Percentiles rank a stretch among this genome's conserved stretches.
Evolutionary conservation across 2,113 vertebrate genomes (phyloP).

Genomic region (Stegastes partitus): DNA sequence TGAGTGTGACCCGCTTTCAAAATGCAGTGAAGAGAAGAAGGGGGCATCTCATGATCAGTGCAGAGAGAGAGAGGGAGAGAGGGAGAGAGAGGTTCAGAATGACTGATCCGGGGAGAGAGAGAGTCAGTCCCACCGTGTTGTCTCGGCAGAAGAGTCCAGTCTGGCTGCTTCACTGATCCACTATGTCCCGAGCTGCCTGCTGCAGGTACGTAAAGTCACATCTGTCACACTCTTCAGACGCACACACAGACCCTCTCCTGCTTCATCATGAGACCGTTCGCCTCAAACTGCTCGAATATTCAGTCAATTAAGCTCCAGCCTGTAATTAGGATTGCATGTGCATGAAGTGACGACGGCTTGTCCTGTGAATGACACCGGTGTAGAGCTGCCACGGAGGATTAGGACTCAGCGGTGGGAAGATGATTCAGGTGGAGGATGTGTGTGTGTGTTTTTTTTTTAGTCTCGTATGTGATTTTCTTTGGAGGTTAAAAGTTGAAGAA

Average conservation of each 20-base stretch:
- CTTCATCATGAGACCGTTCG: not conserved
- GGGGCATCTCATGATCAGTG: conserved; percentile 89
- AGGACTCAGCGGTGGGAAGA: not conserved
- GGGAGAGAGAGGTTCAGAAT: conserved; percentile 53
- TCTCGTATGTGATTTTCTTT: not conserved
- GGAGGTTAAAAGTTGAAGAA: conserved; percentile 53
- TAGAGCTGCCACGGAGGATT: not conserved
- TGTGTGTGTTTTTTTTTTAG: not conserved
- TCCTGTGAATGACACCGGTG: conserved; percentile 36
- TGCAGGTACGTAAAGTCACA: conserved; percentile 83
- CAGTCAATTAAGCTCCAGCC: conserved; percentile 12
- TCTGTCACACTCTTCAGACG: not conserved
- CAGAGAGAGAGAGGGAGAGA: conserved; percentile 42
- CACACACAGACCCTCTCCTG: too few species aligned
- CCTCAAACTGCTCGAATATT: not conserved
- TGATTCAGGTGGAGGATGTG: not conserved
- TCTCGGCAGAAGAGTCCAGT: conserved; percentile 65
- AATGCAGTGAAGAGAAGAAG: conserved; percentile 91
- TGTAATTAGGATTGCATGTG: conserved; percentile 43
- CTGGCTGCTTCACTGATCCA: conserved; percentile 69
- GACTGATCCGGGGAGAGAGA: conserved; percentile 30
- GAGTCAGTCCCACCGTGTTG: conserved; percentile 31
- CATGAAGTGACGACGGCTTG: conserved; percentile 31
- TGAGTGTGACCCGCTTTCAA: conserved; percentile 90
- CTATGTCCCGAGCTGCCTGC: conserved; percentile 62